Conservation (phyloP, 2,888 invertebrate genomes). For the Microctonus hyperodae region DNA sequence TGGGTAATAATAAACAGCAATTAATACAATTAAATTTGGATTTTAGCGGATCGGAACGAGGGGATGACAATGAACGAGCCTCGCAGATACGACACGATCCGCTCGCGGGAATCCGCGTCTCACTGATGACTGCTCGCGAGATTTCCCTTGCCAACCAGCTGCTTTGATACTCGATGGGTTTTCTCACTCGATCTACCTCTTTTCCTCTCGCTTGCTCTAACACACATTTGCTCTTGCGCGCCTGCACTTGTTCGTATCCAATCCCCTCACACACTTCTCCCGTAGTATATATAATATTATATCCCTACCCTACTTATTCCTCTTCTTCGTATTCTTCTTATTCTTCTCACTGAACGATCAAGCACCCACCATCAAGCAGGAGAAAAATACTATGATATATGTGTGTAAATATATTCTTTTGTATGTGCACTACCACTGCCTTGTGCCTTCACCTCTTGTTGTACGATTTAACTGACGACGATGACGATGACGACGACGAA, state of each 20-base stretch:
- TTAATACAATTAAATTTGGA: too few species aligned
- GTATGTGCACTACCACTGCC: background rate
- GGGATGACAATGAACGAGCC: background rate
- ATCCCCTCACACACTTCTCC: conserved; percentile 5
- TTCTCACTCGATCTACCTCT: conserved; percentile 33
- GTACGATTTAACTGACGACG: conserved; percentile 9
- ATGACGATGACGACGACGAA: too few species aligned
- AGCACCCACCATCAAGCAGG: background rate
- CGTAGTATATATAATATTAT: too few species aligned
- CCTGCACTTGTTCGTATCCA: conserved; percentile 13
- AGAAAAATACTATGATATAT: conserved; percentile 4
- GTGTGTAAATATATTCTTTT: too few species aligned
- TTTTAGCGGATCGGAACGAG: conserved; percentile 1
- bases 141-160: conserved; percentile 57
- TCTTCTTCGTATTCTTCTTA: too few species aligned
- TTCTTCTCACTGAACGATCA: too few species aligned
- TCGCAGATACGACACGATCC: conserved; percentile 39
- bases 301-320: conserved; percentile 2
- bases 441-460: background rate
- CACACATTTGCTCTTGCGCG: conserved; percentile 22
- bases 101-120: conserved; percentile 60
- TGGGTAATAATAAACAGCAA: too few species aligned
- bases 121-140: conserved; percentile 58
- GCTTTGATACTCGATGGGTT: conserved; percentile 53
- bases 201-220: conserved; percentile 31